A percentile compares a stretch with the other conserved stretches of the same genome.
Evolutionary conservation across 2,113 vertebrate genomes (phyloP).

Genomic region (Hassar affinis): DNA sequence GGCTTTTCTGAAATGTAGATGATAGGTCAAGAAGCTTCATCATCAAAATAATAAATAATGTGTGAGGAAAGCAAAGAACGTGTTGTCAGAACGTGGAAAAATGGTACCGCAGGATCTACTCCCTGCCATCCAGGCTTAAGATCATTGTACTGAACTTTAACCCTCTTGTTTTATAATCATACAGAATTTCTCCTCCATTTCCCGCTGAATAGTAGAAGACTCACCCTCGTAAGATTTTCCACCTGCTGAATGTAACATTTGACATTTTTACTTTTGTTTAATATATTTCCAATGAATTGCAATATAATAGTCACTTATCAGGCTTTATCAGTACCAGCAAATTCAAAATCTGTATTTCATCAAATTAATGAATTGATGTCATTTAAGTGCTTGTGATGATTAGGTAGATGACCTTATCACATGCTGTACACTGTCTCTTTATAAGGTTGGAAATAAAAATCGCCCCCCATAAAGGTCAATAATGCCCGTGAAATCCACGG

Average conservation of each 20-base stretch:
- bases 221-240: not conserved
- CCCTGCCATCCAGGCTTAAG: not conserved
- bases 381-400: conserved; percentile 19
- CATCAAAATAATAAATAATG: not conserved
- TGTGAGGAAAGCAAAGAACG: not conserved
- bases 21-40: not conserved
- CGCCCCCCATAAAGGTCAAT: conserved; percentile 9
- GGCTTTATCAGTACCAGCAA: not conserved
- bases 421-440: conserved; percentile 13
- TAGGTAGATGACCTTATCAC: conserved; percentile 18
- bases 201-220: not conserved
- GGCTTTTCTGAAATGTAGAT: not conserved
- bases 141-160: not conserved
- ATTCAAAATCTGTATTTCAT: not conserved
- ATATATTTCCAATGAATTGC: not conserved
- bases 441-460: conserved; percentile 14
- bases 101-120: not conserved
- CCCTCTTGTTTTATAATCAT: not conserved
- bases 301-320: not conserved
- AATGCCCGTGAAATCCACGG: conserved; percentile 21
- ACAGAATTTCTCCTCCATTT: not conserved
- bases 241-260: not conserved
- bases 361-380: not conserved
- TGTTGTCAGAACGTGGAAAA: not conserved
- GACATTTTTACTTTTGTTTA: not conserved